These are phyloP conservation scores for Leontocebus nigricollis DNA, from an alignment of 2,797 vertebrate species.

Conservation along the genomic window DNA sequence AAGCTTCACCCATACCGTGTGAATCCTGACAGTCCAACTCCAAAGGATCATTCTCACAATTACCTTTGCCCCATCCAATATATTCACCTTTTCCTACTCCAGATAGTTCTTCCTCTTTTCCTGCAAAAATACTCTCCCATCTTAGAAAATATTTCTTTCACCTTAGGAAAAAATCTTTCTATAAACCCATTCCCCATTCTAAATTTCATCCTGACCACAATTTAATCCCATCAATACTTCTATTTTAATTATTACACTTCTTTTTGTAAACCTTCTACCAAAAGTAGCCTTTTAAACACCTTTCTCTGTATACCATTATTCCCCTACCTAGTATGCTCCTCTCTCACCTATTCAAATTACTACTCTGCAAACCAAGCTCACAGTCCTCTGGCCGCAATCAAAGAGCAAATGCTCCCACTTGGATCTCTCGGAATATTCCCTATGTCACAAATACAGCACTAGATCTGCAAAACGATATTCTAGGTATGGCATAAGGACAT, in stretches of 20 bases:
- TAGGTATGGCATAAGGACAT: background rate
- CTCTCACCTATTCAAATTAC: slow-evolving; percentile 11
- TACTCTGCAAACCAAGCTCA: background rate
- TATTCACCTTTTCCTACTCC: background rate
- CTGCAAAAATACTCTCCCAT: background rate
- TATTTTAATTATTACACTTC: background rate
- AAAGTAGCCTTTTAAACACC: background rate
- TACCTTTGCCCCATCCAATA: background rate
- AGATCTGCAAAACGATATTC: background rate
- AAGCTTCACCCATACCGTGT: background rate
- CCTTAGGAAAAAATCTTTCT: background rate
- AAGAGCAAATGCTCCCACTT: background rate
- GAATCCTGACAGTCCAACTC: background rate
- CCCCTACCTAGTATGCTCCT: background rate
- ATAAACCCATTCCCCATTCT: background rate
- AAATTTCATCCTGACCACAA: background rate
- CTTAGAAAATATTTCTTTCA: background rate
- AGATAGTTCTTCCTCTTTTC: background rate
- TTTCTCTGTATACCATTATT: background rate
- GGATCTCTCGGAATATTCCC: background rate
- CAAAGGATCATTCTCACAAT: background rate
- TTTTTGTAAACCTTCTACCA: background rate
- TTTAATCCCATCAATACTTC: background rate
- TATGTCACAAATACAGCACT: background rate
- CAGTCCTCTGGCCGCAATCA: background rate